Base-by-base conservation (phyloP, 2,888 invertebrate species). In the Dasypogon diadema region DNA sequence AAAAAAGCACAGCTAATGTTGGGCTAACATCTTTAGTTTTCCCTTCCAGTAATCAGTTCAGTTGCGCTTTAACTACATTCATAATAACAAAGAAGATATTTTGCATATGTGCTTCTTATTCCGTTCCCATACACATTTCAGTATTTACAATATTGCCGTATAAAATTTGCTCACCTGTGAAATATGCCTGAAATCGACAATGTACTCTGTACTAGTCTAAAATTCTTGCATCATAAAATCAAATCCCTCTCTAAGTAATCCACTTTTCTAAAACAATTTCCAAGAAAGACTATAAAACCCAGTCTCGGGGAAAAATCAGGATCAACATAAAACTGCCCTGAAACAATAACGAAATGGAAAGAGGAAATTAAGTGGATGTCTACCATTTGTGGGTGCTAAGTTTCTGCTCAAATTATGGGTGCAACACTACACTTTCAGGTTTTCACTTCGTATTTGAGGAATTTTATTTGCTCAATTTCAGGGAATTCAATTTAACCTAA, bases 211-310 rank as follows among this genome's bases (percentile, higher is more conserved):
- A 3, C 42, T 12, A n/a, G 2, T 42, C 5, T 30, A 6, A 12
- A 42, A 12, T 0, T 42, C 42, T 42, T 12, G 42, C 2, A 12
- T 42, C 42, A 42, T 42, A 42, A 42, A 42, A 42, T 42, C 42
- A 42, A 42, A 12, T 12, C n/a, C 12, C 8, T 42, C 42, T 42
- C 42, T 12, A 42, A 42, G 42, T 3, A 42, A 42, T 42, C n/a
- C 42, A 42, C 42, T 42, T 42, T 42, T 42, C 42, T 42, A 42
- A 42, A 42, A 42, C 42, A 42, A 42, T 42, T 42, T 42, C 12
- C n/a, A 42, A 42, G 42, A n/a, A n/a, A n/a, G 42, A 42, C 42
- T 0, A 42, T 42, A 42, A 42, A 42, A 42, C n/a, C n/a, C 42
- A 6, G 42, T 42, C 42, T 42, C 2, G n/a, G 3, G 1, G 42